Percentiles rank a stretch among this genome's conserved stretches.
phyloP scores from a whole-genome alignment of 2,113 vertebrate genomes.

The Phalacrocorax pelagicus region DNA sequence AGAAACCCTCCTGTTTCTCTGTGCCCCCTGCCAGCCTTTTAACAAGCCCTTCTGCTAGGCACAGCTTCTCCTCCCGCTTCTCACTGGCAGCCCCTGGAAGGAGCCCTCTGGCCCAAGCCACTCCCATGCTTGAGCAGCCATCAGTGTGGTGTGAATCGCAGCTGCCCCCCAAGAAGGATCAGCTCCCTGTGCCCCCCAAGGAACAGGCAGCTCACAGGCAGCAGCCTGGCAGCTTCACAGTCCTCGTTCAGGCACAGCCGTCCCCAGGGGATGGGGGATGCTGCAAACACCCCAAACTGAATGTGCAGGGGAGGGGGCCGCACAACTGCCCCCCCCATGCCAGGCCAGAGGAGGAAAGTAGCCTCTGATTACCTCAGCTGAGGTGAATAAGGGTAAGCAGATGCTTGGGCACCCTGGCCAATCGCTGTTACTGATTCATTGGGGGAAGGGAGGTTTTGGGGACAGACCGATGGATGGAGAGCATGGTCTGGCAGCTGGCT shows the following conservation, averaged over 20 bases:
- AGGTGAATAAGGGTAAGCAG: background rate
- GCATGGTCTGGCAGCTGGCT: background rate
- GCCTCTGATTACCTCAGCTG: background rate
- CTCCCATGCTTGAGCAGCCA: background rate
- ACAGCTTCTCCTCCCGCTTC: background rate
- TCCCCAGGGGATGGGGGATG: background rate
- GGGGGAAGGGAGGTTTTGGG: background rate
- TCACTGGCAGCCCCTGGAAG: background rate
- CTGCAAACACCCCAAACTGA: background rate
- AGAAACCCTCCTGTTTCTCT: accelerated
- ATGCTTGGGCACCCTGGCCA: background rate
- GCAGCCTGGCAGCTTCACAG: background rate
- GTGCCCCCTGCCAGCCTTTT: background rate
- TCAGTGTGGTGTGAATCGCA: accelerated
- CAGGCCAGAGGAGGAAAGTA: background rate
- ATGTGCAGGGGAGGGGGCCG: background rate
- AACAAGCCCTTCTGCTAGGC: background rate
- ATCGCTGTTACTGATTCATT: background rate
- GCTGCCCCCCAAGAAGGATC: background rate
- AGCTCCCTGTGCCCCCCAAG: background rate
- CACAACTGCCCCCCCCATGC: too few relatives aligned
- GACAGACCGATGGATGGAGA: background rate
- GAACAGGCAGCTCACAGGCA: background rate
- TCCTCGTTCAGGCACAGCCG: accelerated
- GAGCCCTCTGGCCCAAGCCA: background rate